Evolutionary conservation across 2,797 vertebrate species (phyloP).

Genomic region (Falco cherrug): DNA sequence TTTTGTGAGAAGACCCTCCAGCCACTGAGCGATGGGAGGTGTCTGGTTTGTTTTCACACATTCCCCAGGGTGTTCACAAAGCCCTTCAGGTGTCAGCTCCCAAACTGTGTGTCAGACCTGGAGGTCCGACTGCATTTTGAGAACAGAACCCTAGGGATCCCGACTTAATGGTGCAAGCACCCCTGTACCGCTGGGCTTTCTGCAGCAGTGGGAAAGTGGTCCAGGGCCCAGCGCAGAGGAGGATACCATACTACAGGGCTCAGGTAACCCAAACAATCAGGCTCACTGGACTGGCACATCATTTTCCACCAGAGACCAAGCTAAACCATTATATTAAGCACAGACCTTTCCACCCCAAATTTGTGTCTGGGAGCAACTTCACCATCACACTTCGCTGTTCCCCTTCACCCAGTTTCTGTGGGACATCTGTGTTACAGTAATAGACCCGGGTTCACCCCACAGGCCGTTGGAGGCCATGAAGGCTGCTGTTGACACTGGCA

Average conservation of each 20-base stretch:
- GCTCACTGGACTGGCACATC: neutral
- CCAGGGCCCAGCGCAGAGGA: fast-evolving
- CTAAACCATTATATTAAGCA: neutral
- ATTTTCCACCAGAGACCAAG: neutral
- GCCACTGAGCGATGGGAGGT: neutral
- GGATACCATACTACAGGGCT: neutral
- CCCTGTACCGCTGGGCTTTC: neutral
- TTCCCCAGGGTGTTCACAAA: neutral
- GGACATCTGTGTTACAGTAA: neutral
- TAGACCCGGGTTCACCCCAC: neutral
- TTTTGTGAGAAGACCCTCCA: neutral
- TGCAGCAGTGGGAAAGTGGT: neutral
- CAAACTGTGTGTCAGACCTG: neutral
- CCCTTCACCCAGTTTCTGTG: fast-evolving
- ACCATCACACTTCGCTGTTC: neutral
- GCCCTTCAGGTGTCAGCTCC: neutral
- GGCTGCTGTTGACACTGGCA: neutral
- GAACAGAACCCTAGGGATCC: neutral
- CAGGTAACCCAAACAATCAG: neutral
- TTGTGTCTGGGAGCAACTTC: neutral
- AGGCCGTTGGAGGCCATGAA: fast-evolving
- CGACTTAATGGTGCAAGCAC: neutral
- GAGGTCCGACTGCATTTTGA: neutral
- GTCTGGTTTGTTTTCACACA: neutral
- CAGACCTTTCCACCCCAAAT: neutral